Evolutionary conservation across 1,140 invertebrate genomes (phyloP).

Genomic region (Phymorhynchus buccinoides): DNA sequence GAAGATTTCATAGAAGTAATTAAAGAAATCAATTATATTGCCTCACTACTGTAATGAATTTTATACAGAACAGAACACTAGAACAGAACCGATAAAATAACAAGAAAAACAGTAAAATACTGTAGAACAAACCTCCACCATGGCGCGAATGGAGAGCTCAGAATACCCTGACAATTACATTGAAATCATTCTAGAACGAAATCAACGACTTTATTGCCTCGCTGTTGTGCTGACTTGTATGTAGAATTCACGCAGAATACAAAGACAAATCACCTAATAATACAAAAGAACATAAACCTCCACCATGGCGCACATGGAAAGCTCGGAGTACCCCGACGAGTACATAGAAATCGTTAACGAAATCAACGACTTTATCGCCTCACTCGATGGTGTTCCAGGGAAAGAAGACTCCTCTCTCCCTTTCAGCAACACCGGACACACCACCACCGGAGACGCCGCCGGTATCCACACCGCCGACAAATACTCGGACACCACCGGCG

Average conservation of each 20-base stretch:
- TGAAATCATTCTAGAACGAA: constrained; percentile 68
- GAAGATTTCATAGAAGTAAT: too few relatives aligned
- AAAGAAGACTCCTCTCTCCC: constrained; percentile 47
- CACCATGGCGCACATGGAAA: constrained; percentile 25
- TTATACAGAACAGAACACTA: too few relatives aligned
- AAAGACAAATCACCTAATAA: too few relatives aligned
- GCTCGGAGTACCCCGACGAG: constrained; percentile 63
- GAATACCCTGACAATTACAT: constrained; percentile 67
- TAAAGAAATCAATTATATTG: too few relatives aligned
- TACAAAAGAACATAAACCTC: too few relatives aligned
- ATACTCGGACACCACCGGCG: not conserved
- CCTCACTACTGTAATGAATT: too few relatives aligned
- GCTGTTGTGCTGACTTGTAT: too few relatives aligned
- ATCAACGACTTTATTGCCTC: constrained; percentile 70
- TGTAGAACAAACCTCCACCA: not conserved
- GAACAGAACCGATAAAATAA: too few relatives aligned
- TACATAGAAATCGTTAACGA: constrained; percentile 70
- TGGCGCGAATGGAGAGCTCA: constrained; percentile 42
- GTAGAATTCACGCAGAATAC: too few relatives aligned
- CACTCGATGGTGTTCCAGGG: constrained; percentile 58
- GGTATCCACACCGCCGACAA: constrained; percentile 21
- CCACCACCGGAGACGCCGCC: not conserved
- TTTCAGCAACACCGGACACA: constrained; percentile 31
- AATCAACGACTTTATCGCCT: constrained; percentile 70
- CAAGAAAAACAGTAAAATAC: too few relatives aligned